Evolutionary conservation across 1,140 invertebrate genomes (phyloP).

Genomic region (Drosophila lacteicornis): DNA sequence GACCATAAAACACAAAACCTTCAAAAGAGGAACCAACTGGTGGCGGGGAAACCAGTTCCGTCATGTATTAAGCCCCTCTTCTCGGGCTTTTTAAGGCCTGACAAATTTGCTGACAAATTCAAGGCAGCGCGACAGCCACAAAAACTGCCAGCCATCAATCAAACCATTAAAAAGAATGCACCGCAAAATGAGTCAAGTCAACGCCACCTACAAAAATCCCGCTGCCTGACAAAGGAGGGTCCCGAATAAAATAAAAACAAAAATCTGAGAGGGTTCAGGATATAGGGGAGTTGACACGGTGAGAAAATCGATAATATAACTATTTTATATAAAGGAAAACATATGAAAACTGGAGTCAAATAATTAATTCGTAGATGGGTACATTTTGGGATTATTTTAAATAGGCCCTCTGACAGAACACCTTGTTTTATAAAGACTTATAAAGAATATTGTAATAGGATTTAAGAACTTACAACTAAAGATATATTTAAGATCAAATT

Average conservation of each 20-base stretch:
- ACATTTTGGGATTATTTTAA: no score
- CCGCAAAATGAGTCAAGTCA: conserved; percentile 73
- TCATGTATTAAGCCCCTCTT: conserved; percentile 39
- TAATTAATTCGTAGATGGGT: no score
- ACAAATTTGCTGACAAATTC: conserved; percentile 83
- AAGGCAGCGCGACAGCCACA: conserved; percentile 70
- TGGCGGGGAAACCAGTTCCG: conserved; percentile 61
- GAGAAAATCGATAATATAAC: background rate
- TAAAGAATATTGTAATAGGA: no score
- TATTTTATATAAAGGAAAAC: background rate
- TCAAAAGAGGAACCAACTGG: conserved; percentile 14
- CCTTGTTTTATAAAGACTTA: no score
- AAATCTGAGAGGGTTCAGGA: conserved; percentile 6
- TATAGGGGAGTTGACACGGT: background rate
- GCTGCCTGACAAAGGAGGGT: conserved; percentile 23
- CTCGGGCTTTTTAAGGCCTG: conserved; percentile 48
- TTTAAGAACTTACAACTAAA: no score
- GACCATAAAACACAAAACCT: conserved; percentile 56
- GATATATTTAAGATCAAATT: no score
- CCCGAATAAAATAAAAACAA: conserved; percentile 6
- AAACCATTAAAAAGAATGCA: conserved; percentile 82
- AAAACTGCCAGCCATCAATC: conserved; percentile 78
- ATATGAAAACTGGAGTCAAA: no score
- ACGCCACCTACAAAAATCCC: conserved; percentile 73
- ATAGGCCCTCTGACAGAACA: no score